These are phyloP conservation scores for Callionymus lyra DNA, from an alignment of 2,113 vertebrate genomes.

Conservation along the genomic window DNA sequence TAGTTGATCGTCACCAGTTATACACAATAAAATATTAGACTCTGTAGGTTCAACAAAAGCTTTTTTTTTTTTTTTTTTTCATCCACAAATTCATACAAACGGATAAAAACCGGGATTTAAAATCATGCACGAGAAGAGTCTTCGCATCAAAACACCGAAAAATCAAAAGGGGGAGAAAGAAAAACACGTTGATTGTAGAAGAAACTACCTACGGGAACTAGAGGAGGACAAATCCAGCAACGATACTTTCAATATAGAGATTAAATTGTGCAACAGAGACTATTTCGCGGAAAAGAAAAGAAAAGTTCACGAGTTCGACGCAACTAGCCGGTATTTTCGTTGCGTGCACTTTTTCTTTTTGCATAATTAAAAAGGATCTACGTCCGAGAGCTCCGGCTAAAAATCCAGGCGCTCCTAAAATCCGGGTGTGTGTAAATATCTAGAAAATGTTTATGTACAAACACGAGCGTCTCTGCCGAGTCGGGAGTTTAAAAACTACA, in stretches of 20 bases:
- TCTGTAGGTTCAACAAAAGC: slow-evolving; percentile 52
- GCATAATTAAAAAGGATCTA: slow-evolving; percentile 67
- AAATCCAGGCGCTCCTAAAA: slow-evolving; percentile 60
- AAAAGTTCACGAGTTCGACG: slow-evolving; percentile 31
- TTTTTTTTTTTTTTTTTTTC: slow-evolving; percentile 35
- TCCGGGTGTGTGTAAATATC: slow-evolving; percentile 62
- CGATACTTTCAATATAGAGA: slow-evolving; percentile 66
- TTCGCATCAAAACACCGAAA: slow-evolving; percentile 63
- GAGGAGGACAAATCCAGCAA: slow-evolving; percentile 64
- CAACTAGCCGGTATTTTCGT: slow-evolving; percentile 32
- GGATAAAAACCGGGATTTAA: slow-evolving; percentile 62
- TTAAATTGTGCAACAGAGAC: slow-evolving; percentile 43
- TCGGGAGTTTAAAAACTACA: slow-evolving; percentile 3
- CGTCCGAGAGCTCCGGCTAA: slow-evolving; percentile 62
- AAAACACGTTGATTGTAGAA: slow-evolving; percentile 67
- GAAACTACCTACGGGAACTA: slow-evolving; percentile 73
- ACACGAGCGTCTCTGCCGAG: slow-evolving; percentile 41
- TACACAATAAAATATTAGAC: slow-evolving; percentile 85
- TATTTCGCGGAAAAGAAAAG: slow-evolving; percentile 27
- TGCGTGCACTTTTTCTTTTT: slow-evolving; percentile 39
- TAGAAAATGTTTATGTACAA: slow-evolving; percentile 72
- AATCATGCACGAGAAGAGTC: slow-evolving; percentile 69
- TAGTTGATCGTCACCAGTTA: slow-evolving; percentile 85
- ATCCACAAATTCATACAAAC: slow-evolving; percentile 75
- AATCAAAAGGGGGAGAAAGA: slow-evolving; percentile 39